A percentile compares a stretch with the other conserved stretches of the same genome.
Conservation (phyloP, 1,140 invertebrate species). For the Anastrepha obliqua region DNA sequence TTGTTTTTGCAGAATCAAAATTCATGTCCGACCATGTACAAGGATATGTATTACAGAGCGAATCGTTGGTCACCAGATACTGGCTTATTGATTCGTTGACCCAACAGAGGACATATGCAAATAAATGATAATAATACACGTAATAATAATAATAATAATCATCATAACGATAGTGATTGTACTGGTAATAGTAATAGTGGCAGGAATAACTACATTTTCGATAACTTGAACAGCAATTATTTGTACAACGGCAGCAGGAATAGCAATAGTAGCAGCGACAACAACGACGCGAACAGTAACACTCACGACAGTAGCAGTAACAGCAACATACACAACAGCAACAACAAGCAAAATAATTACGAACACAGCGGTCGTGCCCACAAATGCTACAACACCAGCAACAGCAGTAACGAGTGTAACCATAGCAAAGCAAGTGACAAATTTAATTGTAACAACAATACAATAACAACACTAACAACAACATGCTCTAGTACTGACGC, state of each 20-base stretch:
- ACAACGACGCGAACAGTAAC: constrained; percentile 4
- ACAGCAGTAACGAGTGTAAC: constrained; percentile 22
- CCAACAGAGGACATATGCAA: constrained; percentile 51
- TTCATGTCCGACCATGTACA: constrained; percentile 82
- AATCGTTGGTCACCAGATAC: constrained; percentile 73
- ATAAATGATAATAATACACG: constrained; percentile 56
- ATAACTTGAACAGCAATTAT: constrained; percentile 9
- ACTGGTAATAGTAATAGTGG: not conserved
- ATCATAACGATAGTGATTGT: not conserved
- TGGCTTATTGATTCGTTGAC: constrained; percentile 73
- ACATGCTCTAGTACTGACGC: not conserved
- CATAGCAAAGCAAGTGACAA: constrained; percentile 15
- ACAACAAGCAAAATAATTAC: constrained; percentile 4
- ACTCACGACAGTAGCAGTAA: not conserved
- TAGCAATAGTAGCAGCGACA: not conserved
- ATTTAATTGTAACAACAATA: constrained; percentile 30
- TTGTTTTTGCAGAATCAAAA: constrained; percentile 76
- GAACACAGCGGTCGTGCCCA: not conserved
- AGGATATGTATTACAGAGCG: constrained; percentile 81
- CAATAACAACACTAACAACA: constrained; percentile 9
- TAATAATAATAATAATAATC: constrained; percentile 54
- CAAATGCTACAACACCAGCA: constrained; percentile 15
- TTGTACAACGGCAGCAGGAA: not conserved
- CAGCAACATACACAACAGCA: not conserved
- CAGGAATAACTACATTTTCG: not conserved